Evolutionary conservation across 35 echinoderm and acorn worm genomes (phyloP).

Genomic region (Lytechinus pictus): DNA sequence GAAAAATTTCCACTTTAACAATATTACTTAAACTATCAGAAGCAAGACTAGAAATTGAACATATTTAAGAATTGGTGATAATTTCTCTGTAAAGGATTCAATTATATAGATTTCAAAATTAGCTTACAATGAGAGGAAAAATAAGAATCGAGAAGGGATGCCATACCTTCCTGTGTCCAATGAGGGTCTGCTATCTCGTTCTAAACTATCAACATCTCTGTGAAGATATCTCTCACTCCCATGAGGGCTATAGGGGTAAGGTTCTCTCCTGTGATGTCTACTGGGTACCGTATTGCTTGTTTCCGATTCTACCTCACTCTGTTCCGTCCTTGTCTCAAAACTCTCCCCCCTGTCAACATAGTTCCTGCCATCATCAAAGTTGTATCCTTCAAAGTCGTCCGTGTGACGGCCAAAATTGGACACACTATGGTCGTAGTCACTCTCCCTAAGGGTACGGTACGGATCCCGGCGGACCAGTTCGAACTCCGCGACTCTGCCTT

Average conservation of each 20-base stretch:
- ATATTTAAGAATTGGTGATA: too few relatives aligned
- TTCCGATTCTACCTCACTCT: constrained; percentile 60
- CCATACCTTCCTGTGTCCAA: constrained; percentile 57
- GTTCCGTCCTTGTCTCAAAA: constrained; percentile 58
- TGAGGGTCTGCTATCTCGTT: constrained; percentile 58
- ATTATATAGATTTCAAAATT: not conserved
- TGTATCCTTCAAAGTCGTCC: constrained; percentile 41
- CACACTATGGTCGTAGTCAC: constrained; percentile 5
- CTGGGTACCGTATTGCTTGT: constrained; percentile 26
- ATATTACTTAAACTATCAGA: too few relatives aligned
- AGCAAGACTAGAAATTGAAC: too few relatives aligned
- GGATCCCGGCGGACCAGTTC: constrained; percentile 15
- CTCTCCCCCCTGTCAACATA: constrained; percentile 61
- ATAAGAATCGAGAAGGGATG: not conserved
- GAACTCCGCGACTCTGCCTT: not conserved
- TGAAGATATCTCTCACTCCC: constrained; percentile 29
- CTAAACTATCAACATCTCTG: constrained; percentile 53
- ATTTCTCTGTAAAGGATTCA: too few relatives aligned
- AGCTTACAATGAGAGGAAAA: not conserved
- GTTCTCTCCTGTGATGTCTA: not conserved
- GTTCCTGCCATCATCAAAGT: constrained; percentile 53
- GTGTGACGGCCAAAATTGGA: not conserved
- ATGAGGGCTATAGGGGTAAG: constrained; percentile 52
- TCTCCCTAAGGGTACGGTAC: not conserved
- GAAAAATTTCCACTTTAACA: too few relatives aligned